Evolutionary conservation across 53 echinoderm and acorn worm genomes (phyloP), one percentile per base, ranked within the genome.

Genomic region (Astropecten irregularis): DNA sequence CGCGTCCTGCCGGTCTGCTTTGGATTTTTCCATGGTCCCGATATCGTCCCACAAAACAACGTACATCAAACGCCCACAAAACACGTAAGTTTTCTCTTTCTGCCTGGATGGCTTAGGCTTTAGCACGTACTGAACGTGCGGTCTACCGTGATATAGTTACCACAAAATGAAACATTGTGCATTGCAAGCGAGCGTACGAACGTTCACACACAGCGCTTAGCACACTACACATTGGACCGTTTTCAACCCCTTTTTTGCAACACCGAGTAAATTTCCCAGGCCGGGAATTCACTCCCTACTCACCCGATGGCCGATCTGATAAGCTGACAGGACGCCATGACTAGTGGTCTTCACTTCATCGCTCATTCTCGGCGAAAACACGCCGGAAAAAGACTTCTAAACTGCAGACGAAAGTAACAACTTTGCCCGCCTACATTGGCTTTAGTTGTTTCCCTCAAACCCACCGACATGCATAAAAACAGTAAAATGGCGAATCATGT

Each of bases 401-500:
- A 79, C 61, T 37, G 46, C 26, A 29, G 10, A 46, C 60, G 44
- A 61, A 42, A 42, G 11, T 8, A 42, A 62, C 25, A 37, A 59
- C 77, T 59, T 60, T 42, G 29, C 40, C 14, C 42, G 5, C 42
- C 42, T 30, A 38, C 25, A 8, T 25, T 56, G 56, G 32, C 25
- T 36, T 38, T 14, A 47, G 9, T 11, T 3, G 15, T n/a, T 31
- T 42, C 11, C 6, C 38, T 18, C 30, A 42, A 18, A 46, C 44
- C 21, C 44, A 60, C 76, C 44, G 31, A 29, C 44, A 47, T 32
- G 33, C 20, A 46, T 38, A 60, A 56, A 73, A 40, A 60, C 36
- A 42, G 23, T 29, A 62, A 62, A 62, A 79, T 79, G 79, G 79
- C 79, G 79, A 79, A 61, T 79, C 79, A 62, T 79, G 79, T 79